Conservation (phyloP, 2,888 invertebrate species). For the Lacanobia oleracea region DNA sequence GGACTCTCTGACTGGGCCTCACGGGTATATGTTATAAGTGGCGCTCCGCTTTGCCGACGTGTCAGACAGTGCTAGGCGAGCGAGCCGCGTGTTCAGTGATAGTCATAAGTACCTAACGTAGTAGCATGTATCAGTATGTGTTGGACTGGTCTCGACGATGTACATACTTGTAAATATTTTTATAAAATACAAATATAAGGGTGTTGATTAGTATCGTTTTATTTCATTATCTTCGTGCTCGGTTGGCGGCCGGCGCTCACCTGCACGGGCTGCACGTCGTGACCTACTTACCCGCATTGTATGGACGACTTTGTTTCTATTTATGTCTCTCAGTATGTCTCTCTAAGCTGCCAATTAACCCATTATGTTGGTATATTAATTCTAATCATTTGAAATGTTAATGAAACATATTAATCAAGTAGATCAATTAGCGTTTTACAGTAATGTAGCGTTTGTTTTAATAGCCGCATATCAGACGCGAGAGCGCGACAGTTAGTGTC, state of each 20-base stretch:
- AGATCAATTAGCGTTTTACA: slow-evolving; percentile 22
- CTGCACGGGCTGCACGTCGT: not conserved
- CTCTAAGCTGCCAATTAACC: slow-evolving; percentile 12
- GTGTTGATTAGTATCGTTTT: slow-evolving; percentile 64
- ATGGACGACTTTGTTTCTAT: slow-evolving; percentile 11
- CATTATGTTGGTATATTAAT: not conserved
- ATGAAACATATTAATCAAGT: slow-evolving; percentile 18
- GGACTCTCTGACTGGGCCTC: slow-evolving; percentile 12
- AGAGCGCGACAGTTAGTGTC: not conserved
- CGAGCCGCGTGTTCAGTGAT: slow-evolving; percentile 20
- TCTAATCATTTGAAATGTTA: slow-evolving; percentile 21
- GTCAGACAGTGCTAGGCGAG: not conserved
- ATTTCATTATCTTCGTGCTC: slow-evolving; percentile 23
- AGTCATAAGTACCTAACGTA: slow-evolving; percentile 6
- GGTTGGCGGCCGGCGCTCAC: not conserved
- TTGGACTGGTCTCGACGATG: slow-evolving; percentile 20
- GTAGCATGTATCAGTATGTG: not conserved
- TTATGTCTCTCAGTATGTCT: slow-evolving; percentile 9
- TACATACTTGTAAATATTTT: slow-evolving; percentile 74
- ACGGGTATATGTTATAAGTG: slow-evolving; percentile 27
- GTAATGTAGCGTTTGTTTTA: slow-evolving; percentile 8
- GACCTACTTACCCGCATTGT: slow-evolving; percentile 15
- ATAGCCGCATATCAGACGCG: not conserved
- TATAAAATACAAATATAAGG: slow-evolving; percentile 73
- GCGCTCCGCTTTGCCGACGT: not conserved